Evolutionary conservation across 2,113 vertebrate species (phyloP), one percentile per base, ranked within the genome.

Genomic region (Neodon shergylaensis): DNA sequence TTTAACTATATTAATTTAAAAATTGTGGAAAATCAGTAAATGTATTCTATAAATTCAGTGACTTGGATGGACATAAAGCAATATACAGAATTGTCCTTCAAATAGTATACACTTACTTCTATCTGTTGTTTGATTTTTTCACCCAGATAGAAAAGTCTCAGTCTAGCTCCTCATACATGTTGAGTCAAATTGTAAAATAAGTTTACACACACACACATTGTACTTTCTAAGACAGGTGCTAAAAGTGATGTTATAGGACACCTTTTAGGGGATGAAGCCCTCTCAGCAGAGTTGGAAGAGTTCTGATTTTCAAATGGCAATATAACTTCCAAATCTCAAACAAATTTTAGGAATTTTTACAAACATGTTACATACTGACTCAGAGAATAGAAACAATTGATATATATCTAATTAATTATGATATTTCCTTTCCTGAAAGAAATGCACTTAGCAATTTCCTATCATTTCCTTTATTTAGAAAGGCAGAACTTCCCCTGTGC

Each of bases 291-390:
- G 10, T 42, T 9, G 21, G 1, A 74, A 24, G 1, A 74, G 61
- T 85, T 54, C 36, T 68, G 39, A 88, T 68, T 96, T 96, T 72
- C 5, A 86, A 91, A 36, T 52, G 39, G 5, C 77, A 61, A 91
- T 42, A 82, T 42, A 28, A 52, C 79, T 85, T 94, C 24, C 22
- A 83, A 66, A 31, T 28, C n/a, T 63, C 17, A 42, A 1, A 5
- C 74, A 92, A 44, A 8, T 61, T 74, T 63, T 1, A 65, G 7
- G 5, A 6, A 49, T 65, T 39, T 88, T 31, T 2, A 36, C 28
- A 83, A 26, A 14, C 49, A 79, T 2, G 52, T 68, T 31, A 47
- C 61, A 68, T 44, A 78, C 0, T 84, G 31, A 61, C 49, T 22
- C 24, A 52, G 76, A 14, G 13, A 84, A 92, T 95, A 85, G 65